Conservation (phyloP, 2,797 vertebrate species). For the Diglossa cyanea region DNA sequence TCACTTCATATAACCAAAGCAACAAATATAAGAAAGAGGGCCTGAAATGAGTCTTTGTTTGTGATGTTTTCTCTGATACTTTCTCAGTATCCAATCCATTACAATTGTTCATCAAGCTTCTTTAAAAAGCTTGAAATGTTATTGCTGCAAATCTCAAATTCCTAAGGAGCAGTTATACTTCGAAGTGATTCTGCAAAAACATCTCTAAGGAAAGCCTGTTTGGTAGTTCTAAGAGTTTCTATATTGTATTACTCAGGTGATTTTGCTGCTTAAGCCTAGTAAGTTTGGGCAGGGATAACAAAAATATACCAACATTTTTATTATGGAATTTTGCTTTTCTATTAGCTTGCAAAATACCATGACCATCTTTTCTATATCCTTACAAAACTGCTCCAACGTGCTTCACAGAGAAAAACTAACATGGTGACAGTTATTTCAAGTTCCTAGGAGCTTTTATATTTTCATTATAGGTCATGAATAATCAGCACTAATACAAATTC, state of each 20-base stretch:
- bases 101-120: neutral
- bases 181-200: neutral
- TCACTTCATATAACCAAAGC: constrained; percentile 37
- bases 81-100: neutral
- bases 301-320: neutral
- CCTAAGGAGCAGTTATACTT: neutral
- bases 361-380: neutral
- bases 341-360: neutral
- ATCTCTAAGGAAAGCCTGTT: neutral
- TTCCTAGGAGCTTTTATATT: neutral
- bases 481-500: neutral
- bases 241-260: neutral
- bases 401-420: neutral
- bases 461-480: neutral
- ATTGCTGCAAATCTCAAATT: neutral
- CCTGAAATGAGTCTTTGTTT: neutral
- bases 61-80: neutral
- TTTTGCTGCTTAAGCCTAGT: neutral
- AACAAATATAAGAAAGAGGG: constrained; percentile 36
- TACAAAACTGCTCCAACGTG: neutral
- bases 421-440: neutral
- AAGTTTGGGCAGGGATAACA: neutral
- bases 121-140: neutral
- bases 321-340: neutral
- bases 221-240: neutral